Evolutionary conservation across 2,888 invertebrate species (phyloP).

Genomic region (Pterobdella sp.): DNA sequence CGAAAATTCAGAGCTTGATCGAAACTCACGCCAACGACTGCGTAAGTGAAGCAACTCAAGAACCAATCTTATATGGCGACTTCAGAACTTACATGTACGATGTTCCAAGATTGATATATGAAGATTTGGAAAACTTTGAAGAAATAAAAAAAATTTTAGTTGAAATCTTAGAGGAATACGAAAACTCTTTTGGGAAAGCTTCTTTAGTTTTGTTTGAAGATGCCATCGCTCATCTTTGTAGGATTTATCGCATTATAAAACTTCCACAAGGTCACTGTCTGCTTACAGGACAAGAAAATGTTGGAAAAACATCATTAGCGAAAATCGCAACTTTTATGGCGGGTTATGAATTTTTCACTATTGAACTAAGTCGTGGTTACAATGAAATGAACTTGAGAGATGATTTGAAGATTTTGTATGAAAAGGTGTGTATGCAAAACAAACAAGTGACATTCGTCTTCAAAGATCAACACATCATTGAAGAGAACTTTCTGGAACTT

Average conservation of each 20-base stretch:
- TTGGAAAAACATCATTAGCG: slow-evolving; percentile 75
- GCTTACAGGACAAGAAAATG: slow-evolving; percentile 69
- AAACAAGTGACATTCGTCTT: slow-evolving; percentile 75
- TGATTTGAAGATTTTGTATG: slow-evolving; percentile 73
- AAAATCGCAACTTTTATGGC: slow-evolving; percentile 75
- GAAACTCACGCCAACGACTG: slow-evolving; percentile 51
- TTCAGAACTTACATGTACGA: slow-evolving; percentile 77
- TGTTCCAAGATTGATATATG: slow-evolving; percentile 70
- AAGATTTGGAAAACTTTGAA: slow-evolving; percentile 71
- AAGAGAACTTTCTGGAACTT: slow-evolving; percentile 68
- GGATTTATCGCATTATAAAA: slow-evolving; percentile 74
- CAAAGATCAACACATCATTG: slow-evolving; percentile 66
- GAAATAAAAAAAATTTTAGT: background rate
- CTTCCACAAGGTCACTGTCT: slow-evolving; percentile 61
- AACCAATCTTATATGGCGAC: slow-evolving; percentile 80
- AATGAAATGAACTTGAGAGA: slow-evolving; percentile 74
- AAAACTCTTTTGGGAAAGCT: slow-evolving; percentile 65
- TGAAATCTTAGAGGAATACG: slow-evolving; percentile 75
- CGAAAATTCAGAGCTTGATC: slow-evolving; percentile 47
- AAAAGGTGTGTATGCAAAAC: slow-evolving; percentile 67
- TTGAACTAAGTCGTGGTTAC: slow-evolving; percentile 70
- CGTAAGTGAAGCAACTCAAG: slow-evolving; percentile 65
- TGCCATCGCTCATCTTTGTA: slow-evolving; percentile 78
- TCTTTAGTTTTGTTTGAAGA: slow-evolving; percentile 81
- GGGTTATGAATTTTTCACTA: slow-evolving; percentile 69